Percentiles rank a stretch among this genome's conserved stretches.
Evolutionary conservation across 2,888 invertebrate species (phyloP).

Genomic region (Cosmia trapezina): DNA sequence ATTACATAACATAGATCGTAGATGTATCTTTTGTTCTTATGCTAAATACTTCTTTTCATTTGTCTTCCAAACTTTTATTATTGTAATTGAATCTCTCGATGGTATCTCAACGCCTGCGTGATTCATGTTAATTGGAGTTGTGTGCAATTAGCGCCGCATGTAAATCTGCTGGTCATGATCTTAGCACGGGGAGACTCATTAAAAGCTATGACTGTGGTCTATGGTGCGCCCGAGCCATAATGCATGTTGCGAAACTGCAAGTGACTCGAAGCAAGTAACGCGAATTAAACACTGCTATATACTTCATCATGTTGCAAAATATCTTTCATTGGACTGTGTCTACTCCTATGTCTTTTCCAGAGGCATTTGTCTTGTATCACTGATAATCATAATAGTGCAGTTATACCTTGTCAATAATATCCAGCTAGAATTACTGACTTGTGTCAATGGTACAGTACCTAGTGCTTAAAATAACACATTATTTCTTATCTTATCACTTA

Average conservation of each 20-base stretch:
- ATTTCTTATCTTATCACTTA: no score
- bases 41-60: background rate
- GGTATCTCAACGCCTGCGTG: conserved; percentile 18
- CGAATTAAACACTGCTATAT: background rate
- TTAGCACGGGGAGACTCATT: conserved; percentile 29
- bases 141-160: conserved; percentile 30
- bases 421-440: no score
- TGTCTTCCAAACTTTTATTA: conserved; percentile 7
- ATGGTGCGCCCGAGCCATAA: background rate
- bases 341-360: background rate
- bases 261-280: background rate
- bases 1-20: background rate
- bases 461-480: no score
- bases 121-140: conserved; percentile 34
- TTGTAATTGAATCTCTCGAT: conserved; percentile 17
- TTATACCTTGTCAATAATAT: no score
- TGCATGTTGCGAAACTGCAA: conserved; percentile 18
- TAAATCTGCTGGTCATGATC: conserved; percentile 33
- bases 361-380: background rate
- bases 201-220: conserved; percentile 33
- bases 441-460: no score
- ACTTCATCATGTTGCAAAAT: background rate
- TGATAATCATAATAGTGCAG: no score
- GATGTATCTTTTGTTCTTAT: background rate
- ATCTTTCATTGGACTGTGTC: background rate